Evolutionary conservation across 1,140 invertebrate genomes (phyloP).

Genomic region (Triops cancriformis): DNA sequence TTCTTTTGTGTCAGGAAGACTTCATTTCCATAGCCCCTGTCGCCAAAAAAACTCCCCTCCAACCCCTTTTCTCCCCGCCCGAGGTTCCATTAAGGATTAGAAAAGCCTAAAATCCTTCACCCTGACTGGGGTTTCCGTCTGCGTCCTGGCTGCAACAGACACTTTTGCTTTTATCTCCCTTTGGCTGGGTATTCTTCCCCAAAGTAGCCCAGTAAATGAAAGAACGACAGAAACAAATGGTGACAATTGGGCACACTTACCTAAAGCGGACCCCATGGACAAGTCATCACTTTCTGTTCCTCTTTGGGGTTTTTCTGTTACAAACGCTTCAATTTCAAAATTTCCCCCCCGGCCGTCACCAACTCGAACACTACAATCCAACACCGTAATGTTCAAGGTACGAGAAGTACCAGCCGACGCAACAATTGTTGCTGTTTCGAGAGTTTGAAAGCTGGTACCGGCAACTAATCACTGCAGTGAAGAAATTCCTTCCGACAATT

Average conservation of each 20-base stretch:
- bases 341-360: no score
- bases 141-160: neutral
- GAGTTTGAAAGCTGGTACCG: no score
- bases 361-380: no score
- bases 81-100: neutral
- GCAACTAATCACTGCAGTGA: no score
- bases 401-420: no score
- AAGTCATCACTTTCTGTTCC: neutral
- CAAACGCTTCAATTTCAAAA: neutral
- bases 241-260: neutral
- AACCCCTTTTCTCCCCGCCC: neutral
- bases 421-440: no score
- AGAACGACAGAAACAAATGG: neutral
- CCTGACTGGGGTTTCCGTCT: neutral
- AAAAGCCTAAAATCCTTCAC: neutral
- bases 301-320: neutral
- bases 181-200: no score
- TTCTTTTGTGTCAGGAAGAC: neutral
- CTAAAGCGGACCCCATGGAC: conserved; percentile 12
- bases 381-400: no score
- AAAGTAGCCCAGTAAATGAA: no score
- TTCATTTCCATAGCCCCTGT: neutral
- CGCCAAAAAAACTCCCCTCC: neutral
- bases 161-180: neutral
- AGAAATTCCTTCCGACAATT: no score